These are phyloP conservation scores for Lepidocyrtinus sp. DNA, from an alignment of 2,888 invertebrate species.

Conservation along the genomic window DNA sequence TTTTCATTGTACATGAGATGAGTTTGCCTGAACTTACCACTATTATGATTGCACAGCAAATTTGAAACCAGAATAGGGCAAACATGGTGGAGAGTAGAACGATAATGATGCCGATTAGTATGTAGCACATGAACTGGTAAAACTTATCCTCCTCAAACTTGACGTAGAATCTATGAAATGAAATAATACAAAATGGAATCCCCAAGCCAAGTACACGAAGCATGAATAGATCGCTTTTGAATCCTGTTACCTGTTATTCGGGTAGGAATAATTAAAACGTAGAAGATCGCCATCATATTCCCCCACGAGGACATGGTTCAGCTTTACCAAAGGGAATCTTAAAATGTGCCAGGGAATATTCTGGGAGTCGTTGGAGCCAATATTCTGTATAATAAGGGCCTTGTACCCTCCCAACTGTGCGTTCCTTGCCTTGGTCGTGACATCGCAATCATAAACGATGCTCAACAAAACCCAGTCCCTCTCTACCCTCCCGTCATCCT, in stretches of 20 bases:
- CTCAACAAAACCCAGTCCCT: conserved; percentile 56
- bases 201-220: too few relatives aligned
- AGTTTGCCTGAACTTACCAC: conserved; percentile 57
- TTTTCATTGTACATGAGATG: too few relatives aligned
- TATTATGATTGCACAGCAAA: conserved; percentile 61
- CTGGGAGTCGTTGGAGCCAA: conserved; percentile 54
- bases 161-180: conserved; percentile 54
- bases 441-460: conserved; percentile 60
- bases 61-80: conserved; percentile 61
- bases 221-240: too few relatives aligned
- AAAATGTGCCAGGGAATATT: conserved; percentile 61
- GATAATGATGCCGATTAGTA: conserved; percentile 57
- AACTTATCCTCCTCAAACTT: conserved; percentile 64
- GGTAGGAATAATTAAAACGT: conserved; percentile 59
- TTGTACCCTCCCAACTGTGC: conserved; percentile 62
- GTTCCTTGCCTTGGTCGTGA: conserved; percentile 59
- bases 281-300: conserved; percentile 64
- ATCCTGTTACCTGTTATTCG: conserved; percentile 58
- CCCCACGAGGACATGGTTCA: conserved; percentile 63
- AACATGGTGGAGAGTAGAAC: conserved; percentile 59
- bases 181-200: too few relatives aligned
- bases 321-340: conserved; percentile 56
- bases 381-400: conserved; percentile 63
- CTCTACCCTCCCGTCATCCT: conserved; percentile 43
- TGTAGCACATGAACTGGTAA: conserved; percentile 62